phyloP scores from a whole-genome alignment of 2,797 vertebrate genomes.

The Peromyscus nudipes region DNA sequence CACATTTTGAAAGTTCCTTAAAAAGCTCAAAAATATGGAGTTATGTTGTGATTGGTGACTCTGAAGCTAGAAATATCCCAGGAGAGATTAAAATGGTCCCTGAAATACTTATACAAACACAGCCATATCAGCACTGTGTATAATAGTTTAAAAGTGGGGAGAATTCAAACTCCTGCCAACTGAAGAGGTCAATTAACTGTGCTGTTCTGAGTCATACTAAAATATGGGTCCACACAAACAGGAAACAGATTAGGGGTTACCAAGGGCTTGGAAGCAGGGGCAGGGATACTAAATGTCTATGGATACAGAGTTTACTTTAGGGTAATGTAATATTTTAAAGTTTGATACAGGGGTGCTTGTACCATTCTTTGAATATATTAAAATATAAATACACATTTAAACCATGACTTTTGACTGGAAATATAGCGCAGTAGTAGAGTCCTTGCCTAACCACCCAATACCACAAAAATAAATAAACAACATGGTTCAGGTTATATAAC shows the following conservation, averaged over 20 bases:
- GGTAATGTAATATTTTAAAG: conserved; percentile 30
- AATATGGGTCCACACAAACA: neutral
- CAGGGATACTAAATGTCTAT: neutral
- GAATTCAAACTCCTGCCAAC: neutral
- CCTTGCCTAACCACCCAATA: neutral
- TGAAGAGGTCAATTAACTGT: neutral
- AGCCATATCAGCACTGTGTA: neutral
- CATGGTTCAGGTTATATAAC: neutral
- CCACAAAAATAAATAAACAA: neutral
- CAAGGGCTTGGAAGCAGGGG: neutral
- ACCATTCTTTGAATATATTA: conserved; percentile 31
- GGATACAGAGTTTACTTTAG: neutral
- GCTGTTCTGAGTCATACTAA: neutral
- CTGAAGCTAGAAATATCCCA: neutral
- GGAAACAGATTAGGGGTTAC: neutral
- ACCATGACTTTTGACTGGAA: neutral
- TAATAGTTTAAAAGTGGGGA: neutral
- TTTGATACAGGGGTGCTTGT: neutral
- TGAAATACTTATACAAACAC: neutral
- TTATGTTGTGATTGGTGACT: neutral
- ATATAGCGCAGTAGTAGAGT: neutral
- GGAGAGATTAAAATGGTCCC: neutral
- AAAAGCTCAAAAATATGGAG: neutral
- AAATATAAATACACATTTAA: conserved; percentile 52
- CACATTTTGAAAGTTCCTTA: neutral